phyloP scores from a whole-genome alignment of 2,113 vertebrate genomes.

The Pagrus major region DNA sequence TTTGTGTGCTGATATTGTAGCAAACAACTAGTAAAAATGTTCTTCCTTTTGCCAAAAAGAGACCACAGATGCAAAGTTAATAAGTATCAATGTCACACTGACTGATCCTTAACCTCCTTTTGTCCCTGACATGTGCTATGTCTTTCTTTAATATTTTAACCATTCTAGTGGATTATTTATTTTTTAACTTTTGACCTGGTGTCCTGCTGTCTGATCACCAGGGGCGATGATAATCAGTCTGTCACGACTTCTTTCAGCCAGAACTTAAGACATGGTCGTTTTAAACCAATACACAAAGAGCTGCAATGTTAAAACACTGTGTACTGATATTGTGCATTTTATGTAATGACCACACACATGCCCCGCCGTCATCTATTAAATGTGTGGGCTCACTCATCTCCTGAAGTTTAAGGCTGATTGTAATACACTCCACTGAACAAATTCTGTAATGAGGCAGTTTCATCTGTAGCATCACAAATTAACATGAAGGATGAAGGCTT shows the following conservation, averaged over 20 bases:
- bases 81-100: slow-evolving; percentile 44
- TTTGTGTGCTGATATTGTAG: slow-evolving; percentile 42
- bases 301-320: slow-evolving; percentile 36
- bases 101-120: slow-evolving; percentile 41
- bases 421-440: background rate
- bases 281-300: slow-evolving; percentile 13
- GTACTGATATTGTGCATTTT: slow-evolving; percentile 24
- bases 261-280: slow-evolving; percentile 12
- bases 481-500: background rate
- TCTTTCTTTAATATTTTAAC: slow-evolving; percentile 73
- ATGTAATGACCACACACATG: slow-evolving; percentile 7
- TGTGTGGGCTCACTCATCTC: slow-evolving; percentile 14
- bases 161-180: slow-evolving; percentile 81
- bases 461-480: background rate
- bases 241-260: slow-evolving; percentile 13
- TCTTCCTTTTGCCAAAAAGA: slow-evolving; percentile 66
- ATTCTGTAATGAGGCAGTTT: background rate
- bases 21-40: slow-evolving; percentile 37
- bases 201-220: slow-evolving; percentile 43
- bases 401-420: background rate
- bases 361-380: slow-evolving; percentile 45
- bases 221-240: slow-evolving; percentile 50
- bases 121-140: slow-evolving; percentile 32
- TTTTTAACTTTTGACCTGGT: slow-evolving; percentile 68
- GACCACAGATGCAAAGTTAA: slow-evolving; percentile 62